These are phyloP conservation scores for Octopus sinensis DNA, from an alignment of 1,140 invertebrate genomes.

Conservation along the genomic window DNA sequence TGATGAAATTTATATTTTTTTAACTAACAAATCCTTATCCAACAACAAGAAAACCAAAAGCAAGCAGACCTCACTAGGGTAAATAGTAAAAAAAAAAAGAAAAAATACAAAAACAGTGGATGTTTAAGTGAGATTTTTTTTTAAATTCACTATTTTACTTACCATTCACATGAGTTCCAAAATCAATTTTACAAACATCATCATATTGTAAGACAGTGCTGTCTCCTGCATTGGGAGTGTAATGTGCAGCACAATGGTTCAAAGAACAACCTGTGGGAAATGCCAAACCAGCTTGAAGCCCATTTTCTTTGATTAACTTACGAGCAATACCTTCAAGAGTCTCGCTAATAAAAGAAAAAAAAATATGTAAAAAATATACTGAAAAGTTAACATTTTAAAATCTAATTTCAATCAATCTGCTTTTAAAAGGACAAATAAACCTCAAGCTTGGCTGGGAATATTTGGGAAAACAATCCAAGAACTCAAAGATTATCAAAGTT, in stretches of 20 bases:
- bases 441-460: too few species aligned
- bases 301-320: slow-evolving; percentile 90
- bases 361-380: slow-evolving; percentile 12
- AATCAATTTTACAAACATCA: slow-evolving; percentile 99
- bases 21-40: too few species aligned
- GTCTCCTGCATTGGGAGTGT: slow-evolving; percentile 98
- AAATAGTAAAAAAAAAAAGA: too few species aligned
- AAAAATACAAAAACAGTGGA: too few species aligned
- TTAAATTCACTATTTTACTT: slow-evolving; percentile 16
- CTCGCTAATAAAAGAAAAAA: slow-evolving; percentile 64
- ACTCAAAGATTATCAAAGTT: too few species aligned
- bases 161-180: slow-evolving; percentile 98
- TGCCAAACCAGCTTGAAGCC: slow-evolving; percentile 91
- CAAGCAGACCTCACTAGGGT: too few species aligned
- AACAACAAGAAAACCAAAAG: too few species aligned
- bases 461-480: too few species aligned
- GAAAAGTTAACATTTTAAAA: neutral
- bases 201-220: slow-evolving; percentile 89
- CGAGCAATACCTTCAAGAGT: slow-evolving; percentile 89
- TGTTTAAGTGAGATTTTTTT: too few species aligned
- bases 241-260: slow-evolving; percentile 98
- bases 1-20: too few species aligned
- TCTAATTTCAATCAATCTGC: too few species aligned
- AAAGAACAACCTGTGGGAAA: slow-evolving; percentile 98
- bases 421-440: too few species aligned